Evolutionary conservation across 1,140 invertebrate species (phyloP), one percentile per base, ranked within the genome.

Genomic region (Tetragnatha versicolor): DNA sequence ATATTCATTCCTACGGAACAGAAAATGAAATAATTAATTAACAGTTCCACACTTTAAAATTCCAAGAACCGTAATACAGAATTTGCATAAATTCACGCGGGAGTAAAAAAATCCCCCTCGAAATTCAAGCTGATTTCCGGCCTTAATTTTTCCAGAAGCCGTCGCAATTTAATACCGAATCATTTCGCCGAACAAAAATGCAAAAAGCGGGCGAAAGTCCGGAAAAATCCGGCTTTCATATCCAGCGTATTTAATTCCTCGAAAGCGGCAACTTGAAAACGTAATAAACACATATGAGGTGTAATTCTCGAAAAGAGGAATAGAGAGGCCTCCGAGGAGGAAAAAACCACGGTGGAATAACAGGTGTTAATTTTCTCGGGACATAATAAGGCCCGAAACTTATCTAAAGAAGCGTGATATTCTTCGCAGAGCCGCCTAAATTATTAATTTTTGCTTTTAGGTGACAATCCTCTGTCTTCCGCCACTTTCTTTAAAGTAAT

Each of bases 201-300:
- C n/a, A 22, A 65, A 65, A 22, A 42, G 22, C 39, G 20, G 14
- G 39, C 39, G 42, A 65, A 65, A n/a, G 31, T 58, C 39, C 35
- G 68, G 31, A 37, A 55, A 70, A 55, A 35, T 47, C 33, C 20
- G 25, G 22, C 37, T 63, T 53, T 37, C 47, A 37, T 35, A 51
- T 42, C 35, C 37, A 33, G 39, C 17, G 55, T 39, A 63, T 75
- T 75, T 75, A 75, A 75, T 49, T 75, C 55, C 39, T 49, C 25
- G 31, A 75, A 25, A 37, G 72, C 55, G 58, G 42, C 58, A 63
- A 65, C 45, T 66, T 42, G 61, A 66, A 77, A 77, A 77, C 73
- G 60, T 77, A 77, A 77, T 77, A 77, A 77, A 77, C 60, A 77
- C 73, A 77, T 77, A 77, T 77, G 73, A 77, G 61, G 58, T 77